phyloP scores from a whole-genome alignment of 2,888 invertebrate species.

The Yponomeuta cagnagella region DNA sequence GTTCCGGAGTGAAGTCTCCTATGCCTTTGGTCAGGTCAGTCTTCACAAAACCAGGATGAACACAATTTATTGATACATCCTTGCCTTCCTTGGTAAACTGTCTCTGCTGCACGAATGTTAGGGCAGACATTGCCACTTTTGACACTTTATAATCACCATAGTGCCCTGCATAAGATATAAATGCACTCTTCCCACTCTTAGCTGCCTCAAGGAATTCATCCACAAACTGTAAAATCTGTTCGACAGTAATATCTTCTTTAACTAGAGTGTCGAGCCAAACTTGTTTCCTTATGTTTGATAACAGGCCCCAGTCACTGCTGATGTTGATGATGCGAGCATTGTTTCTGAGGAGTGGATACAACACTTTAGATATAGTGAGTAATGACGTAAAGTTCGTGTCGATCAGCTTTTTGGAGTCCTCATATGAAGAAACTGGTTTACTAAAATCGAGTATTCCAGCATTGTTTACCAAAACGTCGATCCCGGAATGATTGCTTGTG shows the following conservation, averaged over 20 bases:
- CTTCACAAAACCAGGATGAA: slow-evolving; percentile 69
- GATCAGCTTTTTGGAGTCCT: slow-evolving; percentile 83
- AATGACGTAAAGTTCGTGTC: slow-evolving; percentile 83
- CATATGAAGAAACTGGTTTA: slow-evolving; percentile 77
- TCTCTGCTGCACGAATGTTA: slow-evolving; percentile 66
- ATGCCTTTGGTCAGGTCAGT: slow-evolving; percentile 70
- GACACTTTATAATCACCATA: slow-evolving; percentile 71
- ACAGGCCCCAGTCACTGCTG: slow-evolving; percentile 77
- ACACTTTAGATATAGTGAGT: slow-evolving; percentile 77
- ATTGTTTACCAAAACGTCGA: slow-evolving; percentile 86
- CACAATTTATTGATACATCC: slow-evolving; percentile 66
- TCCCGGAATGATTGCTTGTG: slow-evolving; percentile 77
- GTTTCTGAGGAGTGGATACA: slow-evolving; percentile 82
- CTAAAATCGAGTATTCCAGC: slow-evolving; percentile 83
- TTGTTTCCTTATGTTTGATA: slow-evolving; percentile 65
- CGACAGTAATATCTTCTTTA: slow-evolving; percentile 65
- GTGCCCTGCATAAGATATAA: slow-evolving; percentile 60
- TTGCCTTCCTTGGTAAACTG: slow-evolving; percentile 66
- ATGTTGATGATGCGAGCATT: slow-evolving; percentile 86
- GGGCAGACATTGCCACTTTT: slow-evolving; percentile 65
- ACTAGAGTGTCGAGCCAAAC: slow-evolving; percentile 59
- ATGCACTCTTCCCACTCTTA: slow-evolving; percentile 59
- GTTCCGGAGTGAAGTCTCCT: slow-evolving; percentile 64
- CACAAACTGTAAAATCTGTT: slow-evolving; percentile 71
- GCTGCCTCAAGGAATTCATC: slow-evolving; percentile 75